Evolutionary conservation across 2,797 vertebrate species (phyloP).

Genomic region (Leuciscus waleckii): DNA sequence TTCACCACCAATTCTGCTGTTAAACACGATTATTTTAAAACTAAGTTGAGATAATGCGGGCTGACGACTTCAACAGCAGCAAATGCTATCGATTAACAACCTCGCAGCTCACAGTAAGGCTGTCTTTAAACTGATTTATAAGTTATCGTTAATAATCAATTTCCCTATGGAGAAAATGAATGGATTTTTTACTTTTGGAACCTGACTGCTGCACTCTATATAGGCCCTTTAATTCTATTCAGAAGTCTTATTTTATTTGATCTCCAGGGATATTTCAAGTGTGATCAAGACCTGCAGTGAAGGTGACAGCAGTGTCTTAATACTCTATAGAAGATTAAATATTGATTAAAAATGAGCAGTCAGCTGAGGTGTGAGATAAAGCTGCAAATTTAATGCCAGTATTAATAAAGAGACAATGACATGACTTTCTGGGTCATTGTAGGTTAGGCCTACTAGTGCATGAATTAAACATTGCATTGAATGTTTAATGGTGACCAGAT

Average conservation of each 20-base stretch:
- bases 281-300: not conserved
- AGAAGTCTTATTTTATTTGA: not conserved
- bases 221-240: not conserved
- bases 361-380: conserved; percentile 15
- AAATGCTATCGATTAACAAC: not conserved
- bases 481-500: conserved; percentile 56
- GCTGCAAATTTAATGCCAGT: not conserved
- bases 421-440: conserved; percentile 28
- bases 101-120: not conserved
- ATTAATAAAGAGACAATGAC: conserved; percentile 22
- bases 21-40: not conserved
- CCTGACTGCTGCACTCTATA: not conserved
- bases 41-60: not conserved
- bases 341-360: conserved; percentile 26
- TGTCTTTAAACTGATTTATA: not conserved
- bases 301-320: not conserved
- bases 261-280: not conserved
- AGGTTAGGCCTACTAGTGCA: conserved; percentile 27
- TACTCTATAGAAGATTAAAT: not conserved
- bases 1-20: not conserved
- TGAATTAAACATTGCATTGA: conserved; percentile 53
- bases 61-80: not conserved
- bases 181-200: not conserved
- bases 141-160: not conserved
- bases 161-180: not conserved